Evolutionary conservation across 2,888 invertebrate species (phyloP).

Genomic region (Meta bourneti): DNA sequence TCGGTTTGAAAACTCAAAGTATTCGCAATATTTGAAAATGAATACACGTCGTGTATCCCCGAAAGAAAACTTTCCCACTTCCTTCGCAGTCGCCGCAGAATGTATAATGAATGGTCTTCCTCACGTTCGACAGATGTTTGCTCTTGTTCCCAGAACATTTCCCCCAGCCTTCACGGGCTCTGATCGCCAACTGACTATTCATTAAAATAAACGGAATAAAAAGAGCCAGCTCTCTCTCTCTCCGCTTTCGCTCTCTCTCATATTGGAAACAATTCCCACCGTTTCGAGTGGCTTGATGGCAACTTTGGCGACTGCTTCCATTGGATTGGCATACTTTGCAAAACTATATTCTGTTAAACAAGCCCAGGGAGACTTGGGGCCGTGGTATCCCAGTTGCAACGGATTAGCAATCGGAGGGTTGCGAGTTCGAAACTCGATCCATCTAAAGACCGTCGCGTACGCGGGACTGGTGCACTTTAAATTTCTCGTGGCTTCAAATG

Average conservation of each 20-base stretch:
- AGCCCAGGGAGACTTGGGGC: too few species aligned
- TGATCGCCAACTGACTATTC: conserved; percentile 18
- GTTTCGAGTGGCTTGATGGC: background rate
- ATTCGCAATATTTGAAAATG: conserved; percentile 5
- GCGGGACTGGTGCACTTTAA: too few species aligned
- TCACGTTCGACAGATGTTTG: background rate
- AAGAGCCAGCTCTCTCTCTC: background rate
- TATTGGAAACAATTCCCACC: background rate
- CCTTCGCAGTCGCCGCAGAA: background rate
- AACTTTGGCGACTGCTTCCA: too few species aligned
- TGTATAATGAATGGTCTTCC: conserved; percentile 30
- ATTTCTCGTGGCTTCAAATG: too few species aligned
- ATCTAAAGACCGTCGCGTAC: too few species aligned
- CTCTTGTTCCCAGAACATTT: background rate
- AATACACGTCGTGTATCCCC: background rate
- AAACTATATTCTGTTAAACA: too few species aligned
- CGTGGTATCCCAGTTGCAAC: too few species aligned
- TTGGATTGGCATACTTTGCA: too few species aligned
- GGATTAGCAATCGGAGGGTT: too few species aligned
- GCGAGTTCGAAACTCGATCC: too few species aligned
- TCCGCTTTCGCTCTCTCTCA: background rate
- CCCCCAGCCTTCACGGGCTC: background rate
- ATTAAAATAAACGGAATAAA: conserved; percentile 12
- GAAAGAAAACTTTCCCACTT: background rate
- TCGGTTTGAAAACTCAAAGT: background rate